Base-by-base conservation (phyloP, 2,113 vertebrate species). In the Odontesthes bonariensis region DNA sequence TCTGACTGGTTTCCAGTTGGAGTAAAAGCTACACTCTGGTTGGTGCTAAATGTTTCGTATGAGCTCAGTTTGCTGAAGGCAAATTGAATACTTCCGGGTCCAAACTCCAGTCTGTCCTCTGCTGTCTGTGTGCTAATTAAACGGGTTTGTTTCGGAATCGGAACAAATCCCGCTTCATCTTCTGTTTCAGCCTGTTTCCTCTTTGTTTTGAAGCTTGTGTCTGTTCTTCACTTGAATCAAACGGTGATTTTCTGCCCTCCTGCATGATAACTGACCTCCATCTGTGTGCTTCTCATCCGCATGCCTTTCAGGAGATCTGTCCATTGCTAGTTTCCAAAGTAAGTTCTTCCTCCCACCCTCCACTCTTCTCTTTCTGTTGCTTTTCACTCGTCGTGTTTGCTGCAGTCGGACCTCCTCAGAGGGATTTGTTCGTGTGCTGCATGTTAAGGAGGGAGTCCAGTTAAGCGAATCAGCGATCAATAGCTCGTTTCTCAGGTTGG, bases 281-380 rank as follows among this genome's bases (percentile, higher is more conserved):
- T 63, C 52, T 67, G 60, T 87, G 56, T 75, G 62, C 46, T 65
- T 87, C 74, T 89, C 56, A 9, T 89, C 73, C 93, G 90, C 93
- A 93, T 95, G 94, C 76, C 83, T 77, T 82, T 89, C 93, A 96
- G 96, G 94, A 86, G 96, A 96, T 93, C 93, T 96, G 91, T 96
- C 95, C 89, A 69, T 96, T 95, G 95, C 95, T 96, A 96, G 96
- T 94, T 96, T 96, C 82, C 95, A 95, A 92, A 95, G 95, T 96
- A 96, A 96, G 95, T 96, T 90, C 51, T 53, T 75, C n/a, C 19
- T 31, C 76, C 53, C 32, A 22, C 46, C 14, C 14, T 44, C 16
- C 44, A 23, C 53, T 0, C 19, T 46, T 31, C 6, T 44, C 16
- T 44, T 44, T 38, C n/a, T 60, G 33, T 40, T 57, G 33, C 20